These are phyloP conservation scores for Rhimphoctona megacephalus DNA, from an alignment of 2,888 invertebrate species.

Conservation along the genomic window DNA sequence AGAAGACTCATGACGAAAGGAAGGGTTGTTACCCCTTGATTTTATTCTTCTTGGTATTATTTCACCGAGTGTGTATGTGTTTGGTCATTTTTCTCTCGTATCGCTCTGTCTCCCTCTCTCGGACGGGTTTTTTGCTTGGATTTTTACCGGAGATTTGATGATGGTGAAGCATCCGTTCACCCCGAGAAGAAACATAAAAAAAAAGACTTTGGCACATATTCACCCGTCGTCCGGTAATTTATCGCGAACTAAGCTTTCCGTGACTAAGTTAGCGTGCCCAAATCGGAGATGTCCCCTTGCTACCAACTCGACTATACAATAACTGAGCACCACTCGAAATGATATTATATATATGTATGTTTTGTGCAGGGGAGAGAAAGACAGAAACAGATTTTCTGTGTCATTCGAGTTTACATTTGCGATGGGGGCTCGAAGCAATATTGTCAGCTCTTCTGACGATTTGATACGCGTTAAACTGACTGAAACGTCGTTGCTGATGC, in stretches of 20 bases:
- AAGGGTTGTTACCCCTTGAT: constrained; percentile 17
- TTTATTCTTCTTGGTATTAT: constrained; percentile 44
- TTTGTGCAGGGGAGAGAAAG: constrained; percentile 13
- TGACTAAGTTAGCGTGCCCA: constrained; percentile 82
- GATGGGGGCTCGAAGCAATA: constrained; percentile 77
- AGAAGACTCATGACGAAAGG: constrained; percentile 24
- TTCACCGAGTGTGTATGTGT: constrained; percentile 38
- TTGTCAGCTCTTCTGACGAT: constrained; percentile 81
- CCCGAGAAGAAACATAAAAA: constrained; percentile 24
- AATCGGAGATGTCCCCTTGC: constrained; percentile 72
- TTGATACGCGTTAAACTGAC: constrained; percentile 81
- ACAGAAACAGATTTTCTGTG: constrained; percentile 70
- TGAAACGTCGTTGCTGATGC: constrained; percentile 55
- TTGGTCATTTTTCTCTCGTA: constrained; percentile 41
- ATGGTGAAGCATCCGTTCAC: background rate
- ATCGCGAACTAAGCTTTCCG: constrained; percentile 78
- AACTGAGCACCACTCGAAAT: constrained; percentile 76
- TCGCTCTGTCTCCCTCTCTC: background rate
- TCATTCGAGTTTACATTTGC: constrained; percentile 79
- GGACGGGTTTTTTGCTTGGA: background rate
- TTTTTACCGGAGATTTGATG: constrained; percentile 5
- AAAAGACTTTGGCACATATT: constrained; percentile 56
- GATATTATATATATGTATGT: background rate
- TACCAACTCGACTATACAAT: constrained; percentile 76
- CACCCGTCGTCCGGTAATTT: constrained; percentile 76